phyloP scores from a whole-genome alignment of 92 coral and sea anemone genomes.

The Heliopora coerulea region DNA sequence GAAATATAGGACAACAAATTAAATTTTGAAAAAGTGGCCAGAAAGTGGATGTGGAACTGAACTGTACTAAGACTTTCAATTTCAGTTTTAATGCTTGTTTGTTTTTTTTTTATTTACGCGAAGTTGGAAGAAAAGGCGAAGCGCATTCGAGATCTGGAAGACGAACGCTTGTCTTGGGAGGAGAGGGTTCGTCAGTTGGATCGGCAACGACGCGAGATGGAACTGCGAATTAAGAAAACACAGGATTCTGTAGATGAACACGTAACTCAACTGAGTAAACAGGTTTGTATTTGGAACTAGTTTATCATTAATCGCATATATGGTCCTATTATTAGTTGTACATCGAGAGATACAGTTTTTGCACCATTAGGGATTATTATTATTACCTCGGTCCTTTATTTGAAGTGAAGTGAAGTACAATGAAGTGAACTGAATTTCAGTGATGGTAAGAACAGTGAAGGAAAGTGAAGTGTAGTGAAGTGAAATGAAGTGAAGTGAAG shows the following conservation, averaged over 20 bases:
- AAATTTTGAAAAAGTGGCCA: too few species aligned
- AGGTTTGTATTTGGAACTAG: constrained; percentile 51
- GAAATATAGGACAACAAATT: too few species aligned
- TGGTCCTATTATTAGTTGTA: too few species aligned
- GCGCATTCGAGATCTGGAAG: constrained; percentile 78
- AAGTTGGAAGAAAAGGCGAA: constrained; percentile 94
- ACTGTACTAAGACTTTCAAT: neutral
- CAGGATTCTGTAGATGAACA: constrained; percentile 87
- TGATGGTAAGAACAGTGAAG: neutral
- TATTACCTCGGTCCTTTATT: too few species aligned
- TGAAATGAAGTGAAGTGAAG: neutral
- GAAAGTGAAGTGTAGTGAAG: neutral
- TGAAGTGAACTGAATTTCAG: neutral
- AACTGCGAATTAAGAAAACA: constrained; percentile 68
- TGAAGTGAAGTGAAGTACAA: neutral
- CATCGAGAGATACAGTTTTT: too few species aligned
- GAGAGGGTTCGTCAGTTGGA: constrained; percentile 88
- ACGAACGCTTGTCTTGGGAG: constrained; percentile 85
- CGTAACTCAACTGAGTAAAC: constrained; percentile 85
- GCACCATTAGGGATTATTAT: too few species aligned
- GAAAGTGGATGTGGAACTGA: too few species aligned
- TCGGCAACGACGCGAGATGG: constrained; percentile 77
- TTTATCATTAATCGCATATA: too few species aligned
- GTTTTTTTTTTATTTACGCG: neutral
- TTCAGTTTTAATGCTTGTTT: neutral